Evolutionary conservation across 2,797 vertebrate genomes (phyloP).

Genomic region (Xyrichtys novacula): DNA sequence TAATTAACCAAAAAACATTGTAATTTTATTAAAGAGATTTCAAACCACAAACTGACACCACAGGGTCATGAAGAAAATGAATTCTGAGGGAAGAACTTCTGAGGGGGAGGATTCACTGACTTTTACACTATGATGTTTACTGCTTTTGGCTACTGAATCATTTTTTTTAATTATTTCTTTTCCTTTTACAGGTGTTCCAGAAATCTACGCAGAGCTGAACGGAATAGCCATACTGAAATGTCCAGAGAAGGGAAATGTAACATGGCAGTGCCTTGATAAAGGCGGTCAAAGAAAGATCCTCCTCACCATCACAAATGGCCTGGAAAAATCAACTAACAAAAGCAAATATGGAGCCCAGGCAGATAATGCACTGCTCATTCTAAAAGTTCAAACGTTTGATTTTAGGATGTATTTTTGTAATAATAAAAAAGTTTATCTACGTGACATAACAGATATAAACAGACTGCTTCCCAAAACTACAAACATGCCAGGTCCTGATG

Average conservation of each 20-base stretch:
- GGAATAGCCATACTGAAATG: not conserved
- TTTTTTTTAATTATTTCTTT: not conserved
- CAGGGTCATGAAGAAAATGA: no score
- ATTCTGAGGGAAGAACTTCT: no score
- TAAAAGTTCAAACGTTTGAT: accelerated
- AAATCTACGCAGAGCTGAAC: accelerated
- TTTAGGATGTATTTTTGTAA: conserved; percentile 13
- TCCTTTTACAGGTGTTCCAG: accelerated
- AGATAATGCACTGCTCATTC: conserved; percentile 6
- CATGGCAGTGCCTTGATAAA: not conserved
- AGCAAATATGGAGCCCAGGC: not conserved
- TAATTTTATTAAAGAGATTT: no score
- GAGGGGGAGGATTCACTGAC: no score
- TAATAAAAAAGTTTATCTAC: accelerated
- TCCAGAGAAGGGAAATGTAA: not conserved
- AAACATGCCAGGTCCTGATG: accelerated
- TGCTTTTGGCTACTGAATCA: no score
- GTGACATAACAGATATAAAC: not conserved
- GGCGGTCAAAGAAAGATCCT: accelerated
- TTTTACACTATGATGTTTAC: no score
- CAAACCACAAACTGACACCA: no score
- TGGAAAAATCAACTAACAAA: accelerated
- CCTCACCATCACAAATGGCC: not conserved
- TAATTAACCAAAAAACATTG: no score
- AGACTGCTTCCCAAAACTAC: accelerated